Base-by-base conservation (phyloP, 2,888 invertebrate species). In the Lumbricus terrestris region DNA sequence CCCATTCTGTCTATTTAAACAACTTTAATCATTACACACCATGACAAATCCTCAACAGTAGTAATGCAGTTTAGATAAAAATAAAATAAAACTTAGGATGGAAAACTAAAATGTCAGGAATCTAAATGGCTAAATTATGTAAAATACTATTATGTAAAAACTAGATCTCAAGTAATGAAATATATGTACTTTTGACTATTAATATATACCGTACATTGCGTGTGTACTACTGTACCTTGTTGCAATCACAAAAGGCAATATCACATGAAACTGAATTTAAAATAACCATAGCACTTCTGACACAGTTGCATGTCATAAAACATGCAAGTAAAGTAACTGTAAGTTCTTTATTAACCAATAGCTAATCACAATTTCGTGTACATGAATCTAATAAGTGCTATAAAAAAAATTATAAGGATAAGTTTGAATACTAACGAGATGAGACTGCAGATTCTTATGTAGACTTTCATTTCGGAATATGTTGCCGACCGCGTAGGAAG, bases 401-500 rank as follows among this genome's bases (percentile, higher is more conserved):
- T n/a, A n/a, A n/a, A n/a, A n/a, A n/a, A n/a, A n/a, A n/a, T n/a
- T n/a, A n/a, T n/a, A 29, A n/a, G n/a, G n/a, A n/a, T 69, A 69
- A 69, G 69, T 69, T 69, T 11, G 8, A n/a, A 18, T 47, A 94
- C 95, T 92, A 94, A 96, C 96, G 96, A 96, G 96, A 96, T 96
- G 96, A 13, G 92, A 92, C 29, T 94, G 92, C 33, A 94, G 93
- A 18, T 95, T 93, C 91, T 95, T 93, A 42, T 94, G 93, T 88
- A 96, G 95, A 33, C 95, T 94, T 38, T 93, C 92, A 91, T 96
- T 95, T 92, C 95, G 97, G 95, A 98, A 96, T 91, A 97, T 96
- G 93, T 97, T 97, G 38, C 97, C 97, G 90, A 98, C 95, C 0
- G 98, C 97, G 94, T 98, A 97, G 94, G 98, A 98, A 1, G 98